phyloP scores from a whole-genome alignment of 2,113 vertebrate genomes.

The Bubo blakistoni region DNA sequence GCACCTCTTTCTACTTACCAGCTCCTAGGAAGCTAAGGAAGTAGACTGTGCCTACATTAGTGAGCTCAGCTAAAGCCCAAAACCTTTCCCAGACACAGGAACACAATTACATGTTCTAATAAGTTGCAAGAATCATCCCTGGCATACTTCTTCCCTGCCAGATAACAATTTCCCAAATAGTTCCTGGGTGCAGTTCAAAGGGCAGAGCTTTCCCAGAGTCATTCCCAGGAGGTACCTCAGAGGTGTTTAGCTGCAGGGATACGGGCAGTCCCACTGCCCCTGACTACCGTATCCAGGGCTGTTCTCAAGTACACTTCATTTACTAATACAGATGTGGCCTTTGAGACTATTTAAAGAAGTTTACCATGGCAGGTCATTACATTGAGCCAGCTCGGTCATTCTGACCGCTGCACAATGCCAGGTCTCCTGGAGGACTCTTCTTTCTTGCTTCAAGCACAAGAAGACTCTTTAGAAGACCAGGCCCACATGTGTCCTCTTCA shows the following conservation, averaged over 20 bases:
- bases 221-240: neutral
- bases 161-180: neutral
- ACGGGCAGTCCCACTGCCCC: neutral
- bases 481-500: neutral
- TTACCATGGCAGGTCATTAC: neutral
- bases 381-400: neutral
- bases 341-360: neutral
- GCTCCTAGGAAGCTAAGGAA: neutral
- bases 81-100: neutral
- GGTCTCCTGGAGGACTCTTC: neutral
- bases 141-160: neutral
- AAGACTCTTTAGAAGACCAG: neutral
- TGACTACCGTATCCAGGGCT: accelerated
- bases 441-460: neutral
- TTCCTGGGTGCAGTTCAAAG: neutral
- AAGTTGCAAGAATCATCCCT: neutral
- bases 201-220: neutral
- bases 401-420: accelerated
- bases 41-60: neutral
- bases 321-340: neutral
- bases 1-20: neutral
- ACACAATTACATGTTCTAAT: neutral
- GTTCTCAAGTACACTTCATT: neutral
- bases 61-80: neutral
- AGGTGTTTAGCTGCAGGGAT: neutral